Percentiles rank a stretch among this genome's conserved stretches.
Conservation (phyloP, 2,113 vertebrate species). For the Hippocampus zosterae region DNA sequence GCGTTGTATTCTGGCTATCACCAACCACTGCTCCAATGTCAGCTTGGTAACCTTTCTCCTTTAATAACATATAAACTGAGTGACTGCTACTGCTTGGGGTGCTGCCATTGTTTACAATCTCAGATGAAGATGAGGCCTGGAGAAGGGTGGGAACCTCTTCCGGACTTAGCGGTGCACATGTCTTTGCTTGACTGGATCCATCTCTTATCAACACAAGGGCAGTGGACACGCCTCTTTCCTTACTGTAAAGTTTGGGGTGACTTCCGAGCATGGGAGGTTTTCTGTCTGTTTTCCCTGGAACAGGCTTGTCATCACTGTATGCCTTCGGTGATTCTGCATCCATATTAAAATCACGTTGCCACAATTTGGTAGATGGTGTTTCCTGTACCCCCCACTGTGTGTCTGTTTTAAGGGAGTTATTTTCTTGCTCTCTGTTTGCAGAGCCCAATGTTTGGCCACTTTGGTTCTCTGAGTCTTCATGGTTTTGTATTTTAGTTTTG, state of each 20-base stretch:
- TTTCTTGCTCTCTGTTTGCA: constrained; percentile 22
- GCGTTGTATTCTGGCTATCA: constrained; percentile 42
- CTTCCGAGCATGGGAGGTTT: constrained; percentile 52
- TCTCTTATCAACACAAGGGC: constrained; percentile 67
- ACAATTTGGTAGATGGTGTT: not conserved
- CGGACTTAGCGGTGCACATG: constrained; percentile 27
- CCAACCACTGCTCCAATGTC: constrained; percentile 73
- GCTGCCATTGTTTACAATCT: not conserved
- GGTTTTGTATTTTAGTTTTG: constrained; percentile 43
- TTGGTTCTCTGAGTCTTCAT: constrained; percentile 23
- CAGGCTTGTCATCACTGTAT: constrained; percentile 25
- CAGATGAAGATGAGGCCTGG: constrained; percentile 43
- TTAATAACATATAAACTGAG: constrained; percentile 74
- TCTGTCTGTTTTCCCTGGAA: constrained; percentile 26
- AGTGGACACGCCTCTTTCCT: constrained; percentile 72
- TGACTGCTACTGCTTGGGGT: constrained; percentile 49
- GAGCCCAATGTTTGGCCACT: constrained; percentile 22
- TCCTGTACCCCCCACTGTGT: constrained; percentile 6
- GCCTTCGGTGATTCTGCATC: constrained; percentile 27
- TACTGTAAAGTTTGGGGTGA: constrained; percentile 61
- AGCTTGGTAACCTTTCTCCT: constrained; percentile 77
- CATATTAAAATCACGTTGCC: constrained; percentile 18
- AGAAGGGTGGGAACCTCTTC: constrained; percentile 22
- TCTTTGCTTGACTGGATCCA: constrained; percentile 41
- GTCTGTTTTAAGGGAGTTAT: constrained; percentile 19